Conservation (phyloP, 1,140 invertebrate species). For the Adelges cooleyi region DNA sequence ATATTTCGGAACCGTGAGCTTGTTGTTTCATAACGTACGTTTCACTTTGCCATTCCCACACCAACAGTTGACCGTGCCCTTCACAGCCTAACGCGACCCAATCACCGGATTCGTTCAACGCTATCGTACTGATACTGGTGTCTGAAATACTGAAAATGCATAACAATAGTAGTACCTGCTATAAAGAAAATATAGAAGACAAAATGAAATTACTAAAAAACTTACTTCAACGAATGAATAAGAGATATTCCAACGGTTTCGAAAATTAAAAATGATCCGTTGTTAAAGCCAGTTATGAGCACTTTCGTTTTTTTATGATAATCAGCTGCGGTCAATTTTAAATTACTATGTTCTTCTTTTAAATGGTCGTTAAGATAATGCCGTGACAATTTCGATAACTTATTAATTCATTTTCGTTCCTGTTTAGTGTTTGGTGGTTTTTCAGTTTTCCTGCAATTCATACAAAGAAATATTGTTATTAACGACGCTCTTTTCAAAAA, state of each 20-base stretch:
- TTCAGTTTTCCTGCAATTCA: slow-evolving; percentile 26
- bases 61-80: slow-evolving; percentile 75
- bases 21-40: slow-evolving; percentile 97
- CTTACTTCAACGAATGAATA: slow-evolving; percentile 72
- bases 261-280: slow-evolving; percentile 77
- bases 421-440: slow-evolving; percentile 21
- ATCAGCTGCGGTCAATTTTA: slow-evolving; percentile 58
- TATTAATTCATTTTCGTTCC: slow-evolving; percentile 43
- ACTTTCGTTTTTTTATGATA: slow-evolving; percentile 69
- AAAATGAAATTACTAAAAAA: slow-evolving; percentile 26
- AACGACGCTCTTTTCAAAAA: too few species aligned
- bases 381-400: slow-evolving; percentile 52
- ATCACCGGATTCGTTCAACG: slow-evolving; percentile 77
- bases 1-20: slow-evolving; percentile 82
- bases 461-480: too few species aligned
- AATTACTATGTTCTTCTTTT: slow-evolving; percentile 47
- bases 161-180: background rate
- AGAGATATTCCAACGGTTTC: slow-evolving; percentile 85
- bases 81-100: slow-evolving; percentile 87
- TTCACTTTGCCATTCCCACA: slow-evolving; percentile 99
- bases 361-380: slow-evolving; percentile 62
- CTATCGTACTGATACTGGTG: slow-evolving; percentile 63
- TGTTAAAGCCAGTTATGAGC: slow-evolving; percentile 67
- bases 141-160: slow-evolving; percentile 55
- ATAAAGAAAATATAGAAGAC: background rate